phyloP scores from a whole-genome alignment of 1,140 invertebrate species.

The Himalopsyche phryganea region DNA sequence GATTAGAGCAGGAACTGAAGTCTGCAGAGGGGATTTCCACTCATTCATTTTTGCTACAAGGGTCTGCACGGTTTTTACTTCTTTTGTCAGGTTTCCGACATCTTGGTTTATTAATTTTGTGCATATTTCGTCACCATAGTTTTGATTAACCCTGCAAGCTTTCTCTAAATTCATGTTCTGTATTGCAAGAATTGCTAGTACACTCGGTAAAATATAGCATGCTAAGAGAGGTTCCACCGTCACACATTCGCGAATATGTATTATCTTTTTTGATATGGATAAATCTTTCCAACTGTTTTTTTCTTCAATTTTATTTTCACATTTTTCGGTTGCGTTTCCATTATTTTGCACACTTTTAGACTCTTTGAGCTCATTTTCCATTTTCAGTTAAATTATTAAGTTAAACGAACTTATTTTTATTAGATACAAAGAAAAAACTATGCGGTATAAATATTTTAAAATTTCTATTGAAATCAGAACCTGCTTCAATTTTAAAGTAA shows the following conservation, averaged over 20 bases:
- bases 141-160: constrained; percentile 56
- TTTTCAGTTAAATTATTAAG: too few relatives aligned
- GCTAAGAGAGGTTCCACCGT: constrained; percentile 56
- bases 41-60: constrained; percentile 53
- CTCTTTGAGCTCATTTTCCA: too few relatives aligned
- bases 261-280: too few relatives aligned
- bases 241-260: constrained; percentile 39
- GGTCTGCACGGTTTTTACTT: constrained; percentile 52
- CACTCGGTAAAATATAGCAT: constrained; percentile 52
- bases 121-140: constrained; percentile 51
- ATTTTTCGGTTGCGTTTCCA: too few relatives aligned
- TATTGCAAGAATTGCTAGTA: constrained; percentile 50
- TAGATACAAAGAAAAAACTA: too few relatives aligned
- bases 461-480: too few relatives aligned
- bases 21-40: constrained; percentile 56
- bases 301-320: too few relatives aligned
- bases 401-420: too few relatives aligned
- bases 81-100: constrained; percentile 42
- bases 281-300: too few relatives aligned
- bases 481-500: too few relatives aligned
- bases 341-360: too few relatives aligned
- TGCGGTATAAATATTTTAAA: too few relatives aligned
- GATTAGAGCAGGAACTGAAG: constrained; percentile 53
- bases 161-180: constrained; percentile 61
- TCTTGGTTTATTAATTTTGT: constrained; percentile 48